Percentiles rank a stretch among this genome's conserved stretches.
These are phyloP conservation scores for Bufo gargarizans DNA, from an alignment of 2,113 vertebrate species.

Conservation along the genomic window DNA sequence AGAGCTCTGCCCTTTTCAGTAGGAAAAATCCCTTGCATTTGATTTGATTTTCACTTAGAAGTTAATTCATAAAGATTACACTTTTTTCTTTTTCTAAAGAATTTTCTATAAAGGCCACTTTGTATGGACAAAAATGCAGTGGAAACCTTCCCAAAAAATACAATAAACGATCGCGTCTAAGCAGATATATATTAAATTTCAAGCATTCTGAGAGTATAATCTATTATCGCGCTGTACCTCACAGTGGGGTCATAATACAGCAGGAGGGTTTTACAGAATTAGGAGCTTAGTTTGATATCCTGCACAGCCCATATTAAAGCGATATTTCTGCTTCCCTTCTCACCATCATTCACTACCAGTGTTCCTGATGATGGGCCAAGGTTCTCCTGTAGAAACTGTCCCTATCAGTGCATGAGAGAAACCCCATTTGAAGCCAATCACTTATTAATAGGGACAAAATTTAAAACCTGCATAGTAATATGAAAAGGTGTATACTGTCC, in stretches of 20 bases:
- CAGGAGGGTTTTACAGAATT: neutral
- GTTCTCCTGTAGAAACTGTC: too few species aligned
- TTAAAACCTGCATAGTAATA: too few species aligned
- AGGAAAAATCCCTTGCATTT: conserved; percentile 7
- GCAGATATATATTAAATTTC: neutral
- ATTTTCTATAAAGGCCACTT: neutral
- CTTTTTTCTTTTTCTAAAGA: too few species aligned
- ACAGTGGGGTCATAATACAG: neutral
- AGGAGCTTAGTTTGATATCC: neutral
- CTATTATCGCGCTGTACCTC: neutral
- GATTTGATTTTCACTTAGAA: neutral
- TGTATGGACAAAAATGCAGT: neutral
- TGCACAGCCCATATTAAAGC: neutral
- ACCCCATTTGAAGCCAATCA: too few species aligned
- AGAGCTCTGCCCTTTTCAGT: neutral
- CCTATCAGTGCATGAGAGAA: too few species aligned
- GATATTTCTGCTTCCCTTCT: neutral
- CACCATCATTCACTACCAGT: too few species aligned
- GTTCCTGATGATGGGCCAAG: too few species aligned
- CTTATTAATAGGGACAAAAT: too few species aligned
- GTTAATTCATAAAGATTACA: conserved; percentile 47
- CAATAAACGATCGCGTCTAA: neutral
- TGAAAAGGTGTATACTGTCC: too few species aligned
- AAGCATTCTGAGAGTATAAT: neutral
- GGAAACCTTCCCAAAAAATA: conserved; percentile 18